A percentile compares a stretch with the other conserved stretches of the same genome.
phyloP scores from a whole-genome alignment of 2,113 vertebrate genomes.

The Dicaeum eximium region DNA sequence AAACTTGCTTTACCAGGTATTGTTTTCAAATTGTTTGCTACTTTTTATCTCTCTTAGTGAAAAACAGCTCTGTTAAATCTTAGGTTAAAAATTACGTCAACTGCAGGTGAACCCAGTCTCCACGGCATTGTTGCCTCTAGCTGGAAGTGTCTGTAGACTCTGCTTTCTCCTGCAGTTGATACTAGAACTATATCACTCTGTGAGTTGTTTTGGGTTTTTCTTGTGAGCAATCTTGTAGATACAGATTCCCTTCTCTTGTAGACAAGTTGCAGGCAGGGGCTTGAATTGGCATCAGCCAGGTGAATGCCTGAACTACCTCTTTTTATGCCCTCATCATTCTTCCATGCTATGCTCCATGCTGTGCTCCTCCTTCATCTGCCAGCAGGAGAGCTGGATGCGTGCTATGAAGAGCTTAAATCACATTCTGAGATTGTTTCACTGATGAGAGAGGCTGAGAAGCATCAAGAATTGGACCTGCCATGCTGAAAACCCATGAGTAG shows the following conservation, averaged over 20 bases:
- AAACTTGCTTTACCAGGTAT: constrained; percentile 95
- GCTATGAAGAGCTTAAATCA: neutral
- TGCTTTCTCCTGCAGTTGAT: neutral
- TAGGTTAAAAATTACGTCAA: neutral
- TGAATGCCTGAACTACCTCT: neutral
- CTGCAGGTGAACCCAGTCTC: neutral
- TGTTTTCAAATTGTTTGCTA: neutral
- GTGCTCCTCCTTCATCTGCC: neutral
- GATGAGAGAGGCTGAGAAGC: neutral
- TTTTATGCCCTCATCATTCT: neutral
- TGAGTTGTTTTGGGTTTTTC: neutral
- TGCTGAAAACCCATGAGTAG: neutral
- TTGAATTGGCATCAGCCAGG: neutral
- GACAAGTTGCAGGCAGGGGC: neutral
- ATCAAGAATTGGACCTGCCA: neutral
- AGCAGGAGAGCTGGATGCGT: neutral
- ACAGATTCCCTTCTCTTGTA: neutral
- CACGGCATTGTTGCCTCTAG: neutral
- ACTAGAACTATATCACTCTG: neutral
- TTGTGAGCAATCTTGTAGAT: neutral
- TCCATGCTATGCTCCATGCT: neutral
- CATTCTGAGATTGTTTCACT: neutral
- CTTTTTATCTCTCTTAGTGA: neutral
- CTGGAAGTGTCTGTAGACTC: neutral
- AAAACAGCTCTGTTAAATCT: neutral